A percentile compares a stretch with the other conserved stretches of the same genome.
Conservation (phyloP, 2,113 vertebrate species). For the Sakesphorus luctuosus region DNA sequence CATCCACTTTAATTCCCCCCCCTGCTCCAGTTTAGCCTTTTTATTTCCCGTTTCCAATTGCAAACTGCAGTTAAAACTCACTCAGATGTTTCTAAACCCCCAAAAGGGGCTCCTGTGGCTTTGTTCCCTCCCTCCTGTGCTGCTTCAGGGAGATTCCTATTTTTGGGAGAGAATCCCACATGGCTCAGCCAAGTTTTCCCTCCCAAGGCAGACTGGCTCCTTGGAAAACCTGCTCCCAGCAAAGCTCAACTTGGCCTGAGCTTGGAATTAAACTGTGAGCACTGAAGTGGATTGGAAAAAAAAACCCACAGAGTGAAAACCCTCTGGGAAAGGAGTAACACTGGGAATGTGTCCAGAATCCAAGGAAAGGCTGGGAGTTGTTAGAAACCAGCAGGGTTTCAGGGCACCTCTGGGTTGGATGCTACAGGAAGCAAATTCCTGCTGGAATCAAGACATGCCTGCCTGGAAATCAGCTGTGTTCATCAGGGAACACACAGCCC, state of each 20-base stretch:
- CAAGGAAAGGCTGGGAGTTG: not conserved
- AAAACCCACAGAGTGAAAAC: not conserved
- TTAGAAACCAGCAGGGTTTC: not conserved
- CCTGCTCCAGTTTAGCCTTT: not conserved
- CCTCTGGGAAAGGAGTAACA: not conserved
- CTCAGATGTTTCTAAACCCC: rapidly evolving
- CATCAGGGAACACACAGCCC: not conserved
- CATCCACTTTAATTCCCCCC: not conserved
- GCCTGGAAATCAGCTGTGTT: rapidly evolving
- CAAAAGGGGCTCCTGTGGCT: not conserved
- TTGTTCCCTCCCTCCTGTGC: not conserved
- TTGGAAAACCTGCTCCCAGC: not conserved
- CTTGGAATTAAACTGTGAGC: not conserved
- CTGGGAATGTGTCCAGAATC: not conserved
- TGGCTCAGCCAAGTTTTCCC: not conserved
- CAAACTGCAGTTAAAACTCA: not conserved
- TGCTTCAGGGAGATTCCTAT: not conserved
- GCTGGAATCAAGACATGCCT: not conserved
- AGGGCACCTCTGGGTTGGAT: not conserved
- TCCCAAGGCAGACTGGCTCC: not conserved
- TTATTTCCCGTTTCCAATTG: not conserved
- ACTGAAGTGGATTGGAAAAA: not conserved
- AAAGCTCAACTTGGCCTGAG: not conserved
- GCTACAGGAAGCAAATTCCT: not conserved
- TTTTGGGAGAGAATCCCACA: not conserved